Percentiles rank a stretch among this genome's conserved stretches.
These are phyloP conservation scores for Phocoena phocoena DNA, from an alignment of 2,113 vertebrate species.

Conservation along the genomic window DNA sequence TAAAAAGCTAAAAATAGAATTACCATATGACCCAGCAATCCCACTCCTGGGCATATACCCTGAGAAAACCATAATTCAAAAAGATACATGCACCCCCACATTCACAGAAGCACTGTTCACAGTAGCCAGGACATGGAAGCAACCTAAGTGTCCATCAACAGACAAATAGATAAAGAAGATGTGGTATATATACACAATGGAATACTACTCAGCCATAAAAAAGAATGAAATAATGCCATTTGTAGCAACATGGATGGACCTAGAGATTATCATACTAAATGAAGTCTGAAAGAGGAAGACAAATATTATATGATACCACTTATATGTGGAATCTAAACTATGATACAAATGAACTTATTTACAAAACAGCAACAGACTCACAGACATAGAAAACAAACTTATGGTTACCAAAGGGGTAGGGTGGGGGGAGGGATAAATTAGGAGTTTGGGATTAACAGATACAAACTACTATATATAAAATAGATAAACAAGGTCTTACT, in stretches of 20 bases:
- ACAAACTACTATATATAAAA: too few species aligned
- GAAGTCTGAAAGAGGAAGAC: neutral
- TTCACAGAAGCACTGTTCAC: neutral
- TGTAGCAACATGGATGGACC: neutral
- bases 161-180: neutral
- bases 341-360: neutral
- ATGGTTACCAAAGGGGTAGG: neutral
- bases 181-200: neutral
- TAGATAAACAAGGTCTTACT: too few species aligned
- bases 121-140: neutral
- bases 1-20: neutral
- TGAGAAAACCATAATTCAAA: neutral
- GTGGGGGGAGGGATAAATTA: neutral
- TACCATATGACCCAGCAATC: neutral
- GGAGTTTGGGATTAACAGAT: neutral
- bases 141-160: neutral
- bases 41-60: neutral
- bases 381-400: neutral
- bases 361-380: neutral
- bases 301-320: neutral
- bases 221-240: neutral
- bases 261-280: neutral
- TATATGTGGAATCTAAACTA: neutral
- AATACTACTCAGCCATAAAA: neutral
- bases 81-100: neutral